phyloP scores from a whole-genome alignment of 2,888 invertebrate species.

The Apantesis nais region DNA sequence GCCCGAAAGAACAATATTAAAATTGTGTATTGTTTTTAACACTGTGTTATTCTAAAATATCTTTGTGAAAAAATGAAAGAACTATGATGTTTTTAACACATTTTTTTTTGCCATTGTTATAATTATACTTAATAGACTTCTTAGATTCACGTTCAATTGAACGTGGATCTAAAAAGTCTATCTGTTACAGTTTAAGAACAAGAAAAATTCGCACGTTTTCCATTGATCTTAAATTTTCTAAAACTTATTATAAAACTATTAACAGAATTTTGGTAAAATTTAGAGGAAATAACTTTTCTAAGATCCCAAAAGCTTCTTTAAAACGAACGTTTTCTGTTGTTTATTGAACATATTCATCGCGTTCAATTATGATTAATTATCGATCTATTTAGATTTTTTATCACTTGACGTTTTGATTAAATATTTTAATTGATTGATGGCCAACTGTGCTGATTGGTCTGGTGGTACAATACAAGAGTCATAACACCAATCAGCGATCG shows the following conservation, averaged over 20 bases:
- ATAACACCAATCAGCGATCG: neutral
- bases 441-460: neutral
- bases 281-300: neutral
- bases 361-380: neutral
- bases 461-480: neutral
- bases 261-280: neutral
- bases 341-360: neutral
- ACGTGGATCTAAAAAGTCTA: too few relatives aligned
- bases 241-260: neutral
- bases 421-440: slow-evolving; percentile 1
- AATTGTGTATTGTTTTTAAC: too few relatives aligned
- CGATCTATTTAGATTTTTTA: neutral
- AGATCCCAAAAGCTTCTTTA: neutral
- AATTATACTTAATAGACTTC: neutral
- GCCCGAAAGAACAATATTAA: too few relatives aligned
- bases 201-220: neutral
- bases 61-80: too few relatives aligned
- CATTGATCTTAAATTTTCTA: neutral
- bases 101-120: neutral
- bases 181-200: neutral
- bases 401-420: neutral
- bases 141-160: too few relatives aligned
- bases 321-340: neutral
- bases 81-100: too few relatives aligned
- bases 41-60: too few relatives aligned